These are phyloP conservation scores for Ligdia adustata DNA, from an alignment of 2,888 invertebrate species.

Conservation along the genomic window DNA sequence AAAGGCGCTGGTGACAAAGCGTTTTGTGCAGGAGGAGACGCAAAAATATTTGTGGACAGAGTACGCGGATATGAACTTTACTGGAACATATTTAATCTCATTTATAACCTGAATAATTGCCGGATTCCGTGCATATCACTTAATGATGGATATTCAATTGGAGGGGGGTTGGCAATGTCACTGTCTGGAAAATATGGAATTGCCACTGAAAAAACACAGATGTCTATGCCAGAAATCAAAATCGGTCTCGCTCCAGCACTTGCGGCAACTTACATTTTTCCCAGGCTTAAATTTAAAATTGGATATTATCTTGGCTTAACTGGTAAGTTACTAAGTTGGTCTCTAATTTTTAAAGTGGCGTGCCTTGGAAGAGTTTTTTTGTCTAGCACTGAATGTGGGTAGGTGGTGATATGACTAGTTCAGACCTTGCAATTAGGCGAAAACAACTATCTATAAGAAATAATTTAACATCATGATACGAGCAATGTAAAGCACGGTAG, in stretches of 20 bases:
- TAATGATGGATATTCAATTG: slow-evolving; percentile 98
- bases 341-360: too few relatives aligned
- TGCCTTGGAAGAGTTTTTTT: too few relatives aligned
- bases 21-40: slow-evolving; percentile 99
- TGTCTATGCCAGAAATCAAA: slow-evolving; percentile 99
- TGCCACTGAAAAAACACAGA: slow-evolving; percentile 88
- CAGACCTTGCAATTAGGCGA: too few relatives aligned
- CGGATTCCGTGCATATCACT: slow-evolving; percentile 95
- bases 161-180: slow-evolving; percentile 95
- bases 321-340: background rate
- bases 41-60: slow-evolving; percentile 89
- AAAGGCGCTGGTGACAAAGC: slow-evolving; percentile 95
- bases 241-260: slow-evolving; percentile 98
- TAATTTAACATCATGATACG: too few relatives aligned
- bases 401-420: too few relatives aligned
- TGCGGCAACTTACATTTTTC: slow-evolving; percentile 95
- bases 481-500: too few relatives aligned
- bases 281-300: slow-evolving; percentile 85
- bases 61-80: slow-evolving; percentile 89
- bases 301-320: background rate
- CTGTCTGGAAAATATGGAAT: slow-evolving; percentile 92
- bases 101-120: slow-evolving; percentile 93
- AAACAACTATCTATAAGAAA: too few relatives aligned
- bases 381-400: too few relatives aligned
- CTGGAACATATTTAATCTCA: slow-evolving; percentile 91